These are phyloP conservation scores for Pantherophis guttatus DNA, from an alignment of 2,113 vertebrate genomes.

Conservation along the genomic window DNA sequence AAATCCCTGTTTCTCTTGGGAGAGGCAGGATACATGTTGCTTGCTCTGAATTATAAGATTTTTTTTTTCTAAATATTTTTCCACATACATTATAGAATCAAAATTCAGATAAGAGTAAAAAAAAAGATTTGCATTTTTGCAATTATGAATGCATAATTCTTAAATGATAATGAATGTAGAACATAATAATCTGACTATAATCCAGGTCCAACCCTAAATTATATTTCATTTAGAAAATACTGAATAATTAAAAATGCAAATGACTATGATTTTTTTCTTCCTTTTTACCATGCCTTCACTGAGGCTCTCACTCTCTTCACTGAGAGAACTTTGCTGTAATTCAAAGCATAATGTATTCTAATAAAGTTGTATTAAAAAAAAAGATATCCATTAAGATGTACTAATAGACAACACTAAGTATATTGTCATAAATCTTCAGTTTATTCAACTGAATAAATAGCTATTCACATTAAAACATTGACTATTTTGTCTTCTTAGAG, in stretches of 20 bases:
- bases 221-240: neutral
- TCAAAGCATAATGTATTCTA: neutral
- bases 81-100: neutral
- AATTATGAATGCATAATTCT: neutral
- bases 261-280: neutral
- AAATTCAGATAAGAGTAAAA: neutral
- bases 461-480: neutral
- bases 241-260: neutral
- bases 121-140: neutral
- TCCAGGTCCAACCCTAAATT: neutral
- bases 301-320: neutral
- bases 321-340: neutral
- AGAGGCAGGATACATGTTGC: neutral
- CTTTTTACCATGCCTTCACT: neutral
- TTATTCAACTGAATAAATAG: neutral
- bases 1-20: neutral
- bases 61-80: neutral
- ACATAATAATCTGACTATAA: neutral
- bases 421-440: constrained; percentile 1
- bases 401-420: neutral
- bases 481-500: neutral
- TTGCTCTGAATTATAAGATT: neutral
- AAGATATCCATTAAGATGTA: neutral
- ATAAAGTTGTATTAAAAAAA: neutral
- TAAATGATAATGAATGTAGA: neutral